Percentiles rank a stretch among this genome's conserved stretches.
phyloP scores from a whole-genome alignment of 2,797 vertebrate species.

The Melanotaenia boesemani region DNA sequence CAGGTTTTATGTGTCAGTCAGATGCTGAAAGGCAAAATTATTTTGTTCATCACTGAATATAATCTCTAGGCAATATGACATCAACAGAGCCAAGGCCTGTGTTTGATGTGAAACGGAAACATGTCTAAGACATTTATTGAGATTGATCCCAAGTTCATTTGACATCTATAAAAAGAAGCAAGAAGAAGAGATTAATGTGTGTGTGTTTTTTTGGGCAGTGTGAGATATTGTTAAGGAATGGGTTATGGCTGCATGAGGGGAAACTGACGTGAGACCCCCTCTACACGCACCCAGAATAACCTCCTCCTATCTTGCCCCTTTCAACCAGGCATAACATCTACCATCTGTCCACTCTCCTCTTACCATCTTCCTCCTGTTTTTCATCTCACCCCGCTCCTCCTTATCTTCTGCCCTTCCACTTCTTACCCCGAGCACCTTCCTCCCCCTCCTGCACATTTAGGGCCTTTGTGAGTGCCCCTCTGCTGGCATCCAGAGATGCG shows the following conservation, averaged over 20 bases:
- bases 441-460: conserved; percentile 27
- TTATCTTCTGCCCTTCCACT: conserved; percentile 20
- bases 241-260: conserved; percentile 30
- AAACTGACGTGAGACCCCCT: conserved; percentile 29
- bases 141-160: conserved; percentile 18
- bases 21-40: conserved; percentile 57
- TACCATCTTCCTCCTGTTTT: conserved; percentile 27
- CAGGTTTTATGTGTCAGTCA: conserved; percentile 73
- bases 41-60: conserved; percentile 61
- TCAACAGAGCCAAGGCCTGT: conserved; percentile 4
- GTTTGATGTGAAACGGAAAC: conserved; percentile 30
- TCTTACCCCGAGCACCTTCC: not conserved
- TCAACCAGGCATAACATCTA: conserved; percentile 81
- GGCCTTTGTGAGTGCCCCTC: conserved; percentile 18
- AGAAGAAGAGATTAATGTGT: conserved; percentile 20
- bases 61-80: conserved; percentile 29
- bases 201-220: not conserved
- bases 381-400: conserved; percentile 32
- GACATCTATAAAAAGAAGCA: conserved; percentile 32
- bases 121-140: conserved; percentile 20
- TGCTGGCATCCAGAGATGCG: conserved; percentile 42
- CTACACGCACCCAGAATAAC: conserved; percentile 32
- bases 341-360: conserved; percentile 70
- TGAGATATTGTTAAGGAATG: conserved; percentile 27
- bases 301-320: conserved; percentile 64